Conservation (phyloP, 1,140 invertebrate species). For the Ceratoteleas bidentatus region DNA sequence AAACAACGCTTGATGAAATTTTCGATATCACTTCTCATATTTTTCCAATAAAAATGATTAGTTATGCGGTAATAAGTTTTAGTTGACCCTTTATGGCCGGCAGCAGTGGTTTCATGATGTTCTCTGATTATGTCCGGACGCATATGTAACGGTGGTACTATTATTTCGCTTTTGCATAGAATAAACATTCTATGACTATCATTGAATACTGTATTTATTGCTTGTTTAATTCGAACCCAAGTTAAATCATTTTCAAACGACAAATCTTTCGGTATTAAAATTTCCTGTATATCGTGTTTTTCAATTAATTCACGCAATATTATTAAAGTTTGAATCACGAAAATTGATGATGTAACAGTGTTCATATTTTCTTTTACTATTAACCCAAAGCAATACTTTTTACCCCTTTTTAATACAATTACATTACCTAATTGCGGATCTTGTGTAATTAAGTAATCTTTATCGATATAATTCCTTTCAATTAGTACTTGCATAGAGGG, state of each 20-base stretch:
- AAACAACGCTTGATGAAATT: background rate
- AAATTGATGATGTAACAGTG: background rate
- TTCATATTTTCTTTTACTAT: background rate
- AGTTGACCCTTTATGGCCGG: background rate
- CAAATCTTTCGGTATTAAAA: background rate
- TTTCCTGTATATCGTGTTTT: conserved; percentile 8
- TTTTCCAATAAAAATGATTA: conserved; percentile 10
- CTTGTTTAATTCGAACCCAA: background rate
- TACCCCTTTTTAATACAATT: background rate
- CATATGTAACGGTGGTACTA: background rate
- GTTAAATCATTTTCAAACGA: background rate
- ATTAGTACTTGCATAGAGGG: background rate
- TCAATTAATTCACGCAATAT: conserved; percentile 1
- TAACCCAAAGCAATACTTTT: conserved; percentile 15
- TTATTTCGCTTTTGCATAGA: background rate
- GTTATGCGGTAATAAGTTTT: conserved; percentile 1
- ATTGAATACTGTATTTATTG: background rate
- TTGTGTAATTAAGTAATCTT: background rate
- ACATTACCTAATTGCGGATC: conserved; percentile 7
- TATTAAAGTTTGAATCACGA: background rate
- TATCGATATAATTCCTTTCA: conserved; percentile 4
- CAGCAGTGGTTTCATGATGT: background rate
- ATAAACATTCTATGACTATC: conserved; percentile 7
- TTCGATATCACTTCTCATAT: background rate
- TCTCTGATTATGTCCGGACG: background rate